A percentile compares a stretch with the other conserved stretches of the same genome.
Evolutionary conservation across 1,140 invertebrate species (phyloP).

Genomic region (Brachionus plicatilis): DNA sequence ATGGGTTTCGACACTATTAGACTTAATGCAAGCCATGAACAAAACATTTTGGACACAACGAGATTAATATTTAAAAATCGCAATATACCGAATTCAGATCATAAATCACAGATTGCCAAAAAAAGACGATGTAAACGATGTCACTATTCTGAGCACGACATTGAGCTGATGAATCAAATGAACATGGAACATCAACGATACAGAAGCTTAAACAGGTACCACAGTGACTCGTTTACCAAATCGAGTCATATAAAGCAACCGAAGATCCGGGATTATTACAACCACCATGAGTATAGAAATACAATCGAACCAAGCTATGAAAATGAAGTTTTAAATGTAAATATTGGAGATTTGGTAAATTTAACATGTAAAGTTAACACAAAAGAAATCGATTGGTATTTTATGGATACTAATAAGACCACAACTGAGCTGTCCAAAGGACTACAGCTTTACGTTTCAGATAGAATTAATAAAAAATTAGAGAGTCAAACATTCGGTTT

Average conservation of each 20-base stretch:
- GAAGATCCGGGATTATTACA: background rate
- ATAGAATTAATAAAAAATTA: background rate
- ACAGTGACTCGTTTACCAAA: background rate
- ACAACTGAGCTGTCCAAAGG: conserved; percentile 18
- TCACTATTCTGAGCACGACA: background rate
- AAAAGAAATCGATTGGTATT: conserved; percentile 35
- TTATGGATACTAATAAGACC: conserved; percentile 9
- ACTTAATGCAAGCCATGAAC: background rate
- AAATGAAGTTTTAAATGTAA: conserved; percentile 3
- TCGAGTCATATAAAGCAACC: background rate
- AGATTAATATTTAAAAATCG: background rate
- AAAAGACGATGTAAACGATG: background rate
- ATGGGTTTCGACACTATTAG: background rate
- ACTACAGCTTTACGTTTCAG: background rate
- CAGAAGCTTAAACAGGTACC: background rate
- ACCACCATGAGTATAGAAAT: background rate
- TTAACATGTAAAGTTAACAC: conserved; percentile 13
- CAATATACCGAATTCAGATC: background rate
- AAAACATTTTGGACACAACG: background rate
- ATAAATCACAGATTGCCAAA: background rate
- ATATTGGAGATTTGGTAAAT: conserved; percentile 16
- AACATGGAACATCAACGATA: background rate
- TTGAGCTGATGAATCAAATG: conserved; percentile 9
- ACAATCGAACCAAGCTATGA: background rate
- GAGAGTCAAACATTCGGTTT: no score